Evolutionary conservation across 2,113 vertebrate species (phyloP).

Genomic region (Paratilapia polleni): DNA sequence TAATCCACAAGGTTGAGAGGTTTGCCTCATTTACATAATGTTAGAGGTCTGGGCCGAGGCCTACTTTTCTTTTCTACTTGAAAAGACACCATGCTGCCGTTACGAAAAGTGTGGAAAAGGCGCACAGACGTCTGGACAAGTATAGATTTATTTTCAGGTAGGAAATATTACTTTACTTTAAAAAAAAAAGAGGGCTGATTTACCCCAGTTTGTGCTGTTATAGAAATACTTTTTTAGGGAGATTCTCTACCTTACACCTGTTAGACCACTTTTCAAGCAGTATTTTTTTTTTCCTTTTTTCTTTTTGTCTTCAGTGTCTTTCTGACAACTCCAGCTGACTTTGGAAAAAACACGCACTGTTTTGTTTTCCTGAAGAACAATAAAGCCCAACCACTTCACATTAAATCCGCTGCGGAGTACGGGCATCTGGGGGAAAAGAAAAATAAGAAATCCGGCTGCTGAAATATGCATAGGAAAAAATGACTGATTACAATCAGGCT

Average conservation of each 20-base stretch:
- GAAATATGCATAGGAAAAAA: conserved; percentile 53
- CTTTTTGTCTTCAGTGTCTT: conserved; percentile 9
- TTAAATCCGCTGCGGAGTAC: conserved; percentile 42
- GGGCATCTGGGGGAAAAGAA: conserved; percentile 1
- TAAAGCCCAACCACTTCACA: conserved; percentile 58
- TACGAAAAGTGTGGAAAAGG: conserved; percentile 26
- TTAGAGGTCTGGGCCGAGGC: conserved; percentile 78
- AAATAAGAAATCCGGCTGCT: conserved; percentile 8
- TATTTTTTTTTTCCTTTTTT: background rate
- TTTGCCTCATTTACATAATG: conserved; percentile 86
- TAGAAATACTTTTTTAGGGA: background rate
- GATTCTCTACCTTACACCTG: background rate
- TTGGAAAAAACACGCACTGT: conserved; percentile 20
- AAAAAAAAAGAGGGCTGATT: background rate
- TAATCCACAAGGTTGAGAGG: conserved; percentile 85
- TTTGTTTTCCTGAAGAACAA: conserved; percentile 23
- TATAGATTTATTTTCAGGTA: conserved; percentile 25
- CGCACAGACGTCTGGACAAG: conserved; percentile 20
- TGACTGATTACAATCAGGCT: conserved; percentile 53
- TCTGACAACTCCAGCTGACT: conserved; percentile 34
- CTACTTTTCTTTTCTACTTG: conserved; percentile 65
- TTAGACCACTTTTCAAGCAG: background rate
- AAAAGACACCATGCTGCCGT: conserved; percentile 48
- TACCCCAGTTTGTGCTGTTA: background rate
- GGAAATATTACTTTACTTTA: background rate